Conservation (phyloP, 2,888 invertebrate genomes). For the Eulithis prunata region DNA sequence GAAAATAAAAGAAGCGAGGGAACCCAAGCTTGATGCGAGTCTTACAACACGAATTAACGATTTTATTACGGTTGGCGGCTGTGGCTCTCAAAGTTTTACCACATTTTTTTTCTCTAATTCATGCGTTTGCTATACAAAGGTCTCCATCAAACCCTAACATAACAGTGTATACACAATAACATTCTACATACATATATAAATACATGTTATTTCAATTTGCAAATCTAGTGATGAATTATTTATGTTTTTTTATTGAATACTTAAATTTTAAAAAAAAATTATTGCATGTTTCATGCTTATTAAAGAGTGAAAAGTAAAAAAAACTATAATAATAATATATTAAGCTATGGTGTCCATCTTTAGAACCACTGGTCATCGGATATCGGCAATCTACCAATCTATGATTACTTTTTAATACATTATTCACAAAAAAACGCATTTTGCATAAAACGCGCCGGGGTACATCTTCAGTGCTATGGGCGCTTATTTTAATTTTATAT, state of each 20-base stretch:
- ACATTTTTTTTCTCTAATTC: background rate
- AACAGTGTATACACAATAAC: too few species aligned
- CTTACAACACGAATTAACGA: slow-evolving; percentile 43
- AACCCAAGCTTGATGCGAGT: slow-evolving; percentile 31
- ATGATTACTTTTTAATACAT: slow-evolving; percentile 46
- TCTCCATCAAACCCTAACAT: too few species aligned
- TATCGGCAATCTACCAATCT: slow-evolving; percentile 43
- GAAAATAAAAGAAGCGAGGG: slow-evolving; percentile 22
- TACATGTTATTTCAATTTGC: too few species aligned
- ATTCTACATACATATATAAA: too few species aligned
- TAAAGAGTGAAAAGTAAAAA: too few species aligned
- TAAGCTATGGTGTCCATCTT: slow-evolving; percentile 21
- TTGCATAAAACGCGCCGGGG: slow-evolving; percentile 34
- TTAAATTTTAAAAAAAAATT: too few species aligned
- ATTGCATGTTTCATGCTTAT: too few species aligned
- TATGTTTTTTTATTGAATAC: too few species aligned
- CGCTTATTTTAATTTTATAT: slow-evolving; percentile 41
- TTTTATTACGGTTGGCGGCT: slow-evolving; percentile 41
- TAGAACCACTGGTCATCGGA: slow-evolving; percentile 34
- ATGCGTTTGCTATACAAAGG: too few species aligned
- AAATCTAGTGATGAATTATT: too few species aligned
- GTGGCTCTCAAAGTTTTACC: slow-evolving; percentile 31
- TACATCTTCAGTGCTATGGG: slow-evolving; percentile 8
- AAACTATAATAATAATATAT: too few species aligned
- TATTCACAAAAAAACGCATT: slow-evolving; percentile 41